phyloP scores from a whole-genome alignment of 2,797 vertebrate species.

The Momotus momota region DNA sequence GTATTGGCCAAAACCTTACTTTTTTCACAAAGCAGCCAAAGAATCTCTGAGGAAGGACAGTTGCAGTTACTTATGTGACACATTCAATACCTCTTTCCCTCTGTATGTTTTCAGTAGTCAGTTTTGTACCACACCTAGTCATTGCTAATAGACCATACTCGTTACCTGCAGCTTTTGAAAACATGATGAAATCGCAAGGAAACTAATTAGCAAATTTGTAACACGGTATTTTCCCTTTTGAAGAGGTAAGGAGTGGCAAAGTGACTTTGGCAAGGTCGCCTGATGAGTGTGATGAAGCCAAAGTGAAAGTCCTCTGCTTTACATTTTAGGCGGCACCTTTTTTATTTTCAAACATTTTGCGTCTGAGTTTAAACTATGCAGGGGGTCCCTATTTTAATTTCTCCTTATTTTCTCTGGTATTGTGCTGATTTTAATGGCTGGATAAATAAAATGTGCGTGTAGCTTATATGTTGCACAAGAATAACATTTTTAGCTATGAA shows the following conservation, averaged over 20 bases:
- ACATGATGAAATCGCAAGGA: background rate
- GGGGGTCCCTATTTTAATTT: background rate
- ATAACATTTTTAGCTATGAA: background rate
- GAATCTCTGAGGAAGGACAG: background rate
- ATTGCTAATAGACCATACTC: background rate
- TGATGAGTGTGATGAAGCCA: background rate
- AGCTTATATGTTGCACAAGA: background rate
- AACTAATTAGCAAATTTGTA: slow-evolving; percentile 10
- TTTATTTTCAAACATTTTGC: background rate
- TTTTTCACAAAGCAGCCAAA: background rate
- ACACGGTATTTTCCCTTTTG: background rate
- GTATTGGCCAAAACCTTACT: background rate
- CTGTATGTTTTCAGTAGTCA: fast-evolving
- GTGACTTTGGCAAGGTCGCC: background rate
- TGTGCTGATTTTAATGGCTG: background rate
- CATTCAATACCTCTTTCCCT: background rate
- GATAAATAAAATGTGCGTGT: background rate
- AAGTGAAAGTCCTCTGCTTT: background rate
- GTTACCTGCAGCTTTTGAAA: background rate
- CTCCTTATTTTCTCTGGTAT: background rate
- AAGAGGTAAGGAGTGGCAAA: background rate
- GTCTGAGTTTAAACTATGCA: background rate
- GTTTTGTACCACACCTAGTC: background rate
- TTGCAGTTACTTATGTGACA: too few relatives aligned
- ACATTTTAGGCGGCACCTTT: background rate